Evolutionary conservation across 1,140 invertebrate species (phyloP).

Genomic region (Leptinotarsa texana): DNA sequence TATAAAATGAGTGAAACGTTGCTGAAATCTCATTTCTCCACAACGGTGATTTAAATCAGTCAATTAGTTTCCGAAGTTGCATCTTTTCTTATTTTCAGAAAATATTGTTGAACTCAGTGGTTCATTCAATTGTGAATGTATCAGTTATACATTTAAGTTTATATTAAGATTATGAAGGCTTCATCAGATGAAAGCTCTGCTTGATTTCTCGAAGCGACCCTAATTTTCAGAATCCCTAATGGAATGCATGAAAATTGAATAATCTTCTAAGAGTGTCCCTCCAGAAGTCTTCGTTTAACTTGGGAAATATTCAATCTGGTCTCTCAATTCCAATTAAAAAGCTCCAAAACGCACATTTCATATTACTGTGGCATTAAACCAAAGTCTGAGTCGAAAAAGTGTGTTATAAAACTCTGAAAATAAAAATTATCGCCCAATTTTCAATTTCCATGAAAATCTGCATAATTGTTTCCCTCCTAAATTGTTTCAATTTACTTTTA

Average conservation of each 20-base stretch:
- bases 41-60: too few relatives aligned
- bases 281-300: neutral
- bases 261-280: neutral
- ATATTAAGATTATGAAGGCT: too few relatives aligned
- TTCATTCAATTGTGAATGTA: too few relatives aligned
- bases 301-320: neutral
- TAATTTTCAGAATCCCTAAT: too few relatives aligned
- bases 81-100: too few relatives aligned
- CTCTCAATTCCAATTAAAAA: neutral
- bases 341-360: neutral
- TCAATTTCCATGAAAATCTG: slow-evolving; percentile 20
- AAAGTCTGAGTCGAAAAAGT: neutral
- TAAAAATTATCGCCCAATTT: slow-evolving; percentile 23
- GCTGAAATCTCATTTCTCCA: too few relatives aligned
- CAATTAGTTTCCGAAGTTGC: too few relatives aligned
- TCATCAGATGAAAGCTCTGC: too few relatives aligned
- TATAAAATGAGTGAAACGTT: too few relatives aligned
- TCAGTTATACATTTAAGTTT: too few relatives aligned
- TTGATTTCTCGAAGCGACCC: too few relatives aligned
- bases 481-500: slow-evolving; percentile 26
- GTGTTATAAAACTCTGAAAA: slow-evolving; percentile 16
- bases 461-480: slow-evolving; percentile 14
- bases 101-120: too few relatives aligned
- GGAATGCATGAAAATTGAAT: neutral
- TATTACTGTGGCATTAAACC: slow-evolving; percentile 1